Evolutionary conservation across 2,888 invertebrate species (phyloP).

Genomic region (Melinaea menophilus): DNA sequence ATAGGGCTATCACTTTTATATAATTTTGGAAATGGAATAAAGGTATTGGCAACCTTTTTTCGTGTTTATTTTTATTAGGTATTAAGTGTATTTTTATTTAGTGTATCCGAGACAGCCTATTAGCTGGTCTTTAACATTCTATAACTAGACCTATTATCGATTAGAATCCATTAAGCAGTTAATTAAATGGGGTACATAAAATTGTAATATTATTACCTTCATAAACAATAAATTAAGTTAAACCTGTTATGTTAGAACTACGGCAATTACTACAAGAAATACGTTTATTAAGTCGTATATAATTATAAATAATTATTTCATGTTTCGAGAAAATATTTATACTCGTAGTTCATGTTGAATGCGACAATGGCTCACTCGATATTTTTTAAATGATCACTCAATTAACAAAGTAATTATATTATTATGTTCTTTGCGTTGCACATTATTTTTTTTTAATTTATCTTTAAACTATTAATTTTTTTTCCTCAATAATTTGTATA

Average conservation of each 20-base stretch:
- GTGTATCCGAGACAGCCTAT: too few relatives aligned
- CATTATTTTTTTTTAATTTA: too few relatives aligned
- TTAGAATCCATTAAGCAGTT: slow-evolving; percentile 18
- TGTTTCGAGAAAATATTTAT: slow-evolving; percentile 12
- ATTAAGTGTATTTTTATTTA: too few relatives aligned
- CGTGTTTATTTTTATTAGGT: too few relatives aligned
- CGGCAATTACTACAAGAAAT: slow-evolving; percentile 3
- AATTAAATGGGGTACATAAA: slow-evolving; percentile 17
- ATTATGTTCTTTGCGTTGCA: not conserved
- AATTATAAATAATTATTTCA: slow-evolving; percentile 11
- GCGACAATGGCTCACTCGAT: too few relatives aligned
- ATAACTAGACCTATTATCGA: slow-evolving; percentile 7
- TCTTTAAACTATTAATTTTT: too few relatives aligned
- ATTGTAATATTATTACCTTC: slow-evolving; percentile 14
- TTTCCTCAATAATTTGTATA: too few relatives aligned
- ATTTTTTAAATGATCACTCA: slow-evolving; percentile 1
- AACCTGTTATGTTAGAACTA: slow-evolving; percentile 11
- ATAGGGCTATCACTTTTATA: slow-evolving; percentile 49
- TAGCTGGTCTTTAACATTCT: not conserved
- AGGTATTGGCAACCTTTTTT: too few relatives aligned
- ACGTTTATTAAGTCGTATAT: slow-evolving; percentile 14
- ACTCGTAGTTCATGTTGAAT: not conserved
- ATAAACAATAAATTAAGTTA: slow-evolving; percentile 18
- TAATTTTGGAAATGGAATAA: too few relatives aligned
- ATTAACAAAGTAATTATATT: not conserved